A percentile compares a stretch with the other conserved stretches of the same genome.
Conservation (phyloP, 2,888 invertebrate genomes). For the Sussaba pulchella region DNA sequence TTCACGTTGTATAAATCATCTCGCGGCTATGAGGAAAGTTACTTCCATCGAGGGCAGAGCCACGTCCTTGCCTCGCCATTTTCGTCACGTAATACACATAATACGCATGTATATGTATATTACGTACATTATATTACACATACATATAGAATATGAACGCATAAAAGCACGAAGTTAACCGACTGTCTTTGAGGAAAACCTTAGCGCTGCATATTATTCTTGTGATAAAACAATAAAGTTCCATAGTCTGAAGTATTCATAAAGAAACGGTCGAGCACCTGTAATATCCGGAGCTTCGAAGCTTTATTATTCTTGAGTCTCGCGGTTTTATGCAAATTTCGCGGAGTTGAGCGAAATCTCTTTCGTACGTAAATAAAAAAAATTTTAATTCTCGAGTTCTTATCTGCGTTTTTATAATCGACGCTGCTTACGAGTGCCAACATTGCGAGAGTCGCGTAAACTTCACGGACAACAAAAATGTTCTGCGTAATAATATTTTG, state of each 20-base stretch:
- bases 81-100: constrained; percentile 6
- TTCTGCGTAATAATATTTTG: no score
- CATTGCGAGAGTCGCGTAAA: no score
- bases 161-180: neutral
- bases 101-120: neutral
- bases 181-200: neutral
- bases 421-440: no score
- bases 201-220: constrained; percentile 1
- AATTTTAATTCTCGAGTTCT: no score
- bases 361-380: neutral
- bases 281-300: neutral
- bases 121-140: neutral
- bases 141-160: neutral
- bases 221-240: constrained; percentile 15
- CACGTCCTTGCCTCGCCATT: constrained; percentile 12
- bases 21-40: constrained; percentile 13
- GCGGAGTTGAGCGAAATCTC: neutral
- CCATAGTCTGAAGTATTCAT: neutral
- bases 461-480: no score
- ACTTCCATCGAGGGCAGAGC: neutral
- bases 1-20: neutral
- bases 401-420: no score
- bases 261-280: neutral
- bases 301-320: constrained; percentile 3
- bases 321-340: neutral